These are phyloP conservation scores for Bombus impatiens DNA, from an alignment of 1,140 invertebrate species.

Conservation along the genomic window DNA sequence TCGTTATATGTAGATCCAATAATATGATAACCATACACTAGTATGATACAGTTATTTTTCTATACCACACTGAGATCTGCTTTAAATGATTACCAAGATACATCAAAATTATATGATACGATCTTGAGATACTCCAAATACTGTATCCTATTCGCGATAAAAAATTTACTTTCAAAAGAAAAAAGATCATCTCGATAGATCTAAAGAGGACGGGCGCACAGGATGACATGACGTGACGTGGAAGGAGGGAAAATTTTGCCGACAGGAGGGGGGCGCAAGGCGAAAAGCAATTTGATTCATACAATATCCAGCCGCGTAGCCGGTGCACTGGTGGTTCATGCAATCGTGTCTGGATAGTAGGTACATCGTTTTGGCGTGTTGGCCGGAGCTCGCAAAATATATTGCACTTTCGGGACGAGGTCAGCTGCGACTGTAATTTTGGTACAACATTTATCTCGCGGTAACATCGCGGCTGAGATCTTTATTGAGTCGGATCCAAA, in stretches of 20 bases:
- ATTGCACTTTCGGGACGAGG: constrained; percentile 69
- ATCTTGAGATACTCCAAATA: too few relatives aligned
- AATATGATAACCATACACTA: too few relatives aligned
- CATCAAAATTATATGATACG: too few relatives aligned
- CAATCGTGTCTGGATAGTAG: constrained; percentile 59
- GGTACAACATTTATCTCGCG: constrained; percentile 69
- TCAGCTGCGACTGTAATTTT: constrained; percentile 70
- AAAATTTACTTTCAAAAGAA: background rate
- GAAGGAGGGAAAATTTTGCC: background rate
- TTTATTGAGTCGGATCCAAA: constrained; percentile 67
- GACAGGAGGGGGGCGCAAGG: background rate
- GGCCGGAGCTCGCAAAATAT: constrained; percentile 55
- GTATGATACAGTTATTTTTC: too few relatives aligned
- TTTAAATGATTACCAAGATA: too few relatives aligned
- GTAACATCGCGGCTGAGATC: constrained; percentile 65
- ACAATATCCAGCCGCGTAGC: constrained; percentile 46
- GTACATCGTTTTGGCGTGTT: constrained; percentile 66
- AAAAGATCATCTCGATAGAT: background rate
- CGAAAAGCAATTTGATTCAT: constrained; percentile 60
- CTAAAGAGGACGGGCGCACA: too few relatives aligned
- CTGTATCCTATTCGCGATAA: background rate
- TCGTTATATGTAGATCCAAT: too few relatives aligned
- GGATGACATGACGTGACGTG: too few relatives aligned
- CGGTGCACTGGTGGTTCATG: constrained; percentile 16
- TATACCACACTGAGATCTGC: too few relatives aligned